phyloP scores from a whole-genome alignment of 2,888 invertebrate species.

The Orchesella flavescens region DNA sequence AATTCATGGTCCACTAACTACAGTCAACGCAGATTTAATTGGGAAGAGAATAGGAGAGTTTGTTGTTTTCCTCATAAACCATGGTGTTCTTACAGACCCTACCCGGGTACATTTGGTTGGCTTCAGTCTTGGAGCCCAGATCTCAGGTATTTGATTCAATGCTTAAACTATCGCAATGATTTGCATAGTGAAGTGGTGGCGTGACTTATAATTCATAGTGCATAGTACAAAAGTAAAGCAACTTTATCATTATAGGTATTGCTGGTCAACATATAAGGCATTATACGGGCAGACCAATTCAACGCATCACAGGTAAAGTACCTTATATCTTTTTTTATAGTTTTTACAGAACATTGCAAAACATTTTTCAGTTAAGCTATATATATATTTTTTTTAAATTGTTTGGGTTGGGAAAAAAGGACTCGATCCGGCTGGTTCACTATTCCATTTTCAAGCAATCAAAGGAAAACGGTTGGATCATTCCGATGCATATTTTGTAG shows the following conservation, averaged over 20 bases:
- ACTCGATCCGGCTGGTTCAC: slow-evolving; percentile 65
- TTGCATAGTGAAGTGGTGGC: too few relatives aligned
- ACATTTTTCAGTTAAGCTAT: too few relatives aligned
- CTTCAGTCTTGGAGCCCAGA: slow-evolving; percentile 65
- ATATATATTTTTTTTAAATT: too few relatives aligned
- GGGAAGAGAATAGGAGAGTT: slow-evolving; percentile 58
- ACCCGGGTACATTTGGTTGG: slow-evolving; percentile 66
- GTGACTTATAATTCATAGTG: too few relatives aligned
- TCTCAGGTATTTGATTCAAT: slow-evolving; percentile 33
- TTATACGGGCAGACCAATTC: slow-evolving; percentile 65
- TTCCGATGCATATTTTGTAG: slow-evolving; percentile 66
- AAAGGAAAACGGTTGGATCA: slow-evolving; percentile 66
- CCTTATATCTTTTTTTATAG: background rate
- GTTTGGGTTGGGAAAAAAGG: too few relatives aligned
- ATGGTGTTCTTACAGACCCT: slow-evolving; percentile 63
- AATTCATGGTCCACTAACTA: slow-evolving; percentile 51
- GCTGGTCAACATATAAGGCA: slow-evolving; percentile 65
- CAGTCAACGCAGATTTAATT: slow-evolving; percentile 64
- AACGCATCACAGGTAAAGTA: slow-evolving; percentile 57
- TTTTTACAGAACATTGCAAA: too few relatives aligned
- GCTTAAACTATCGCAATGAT: background rate
- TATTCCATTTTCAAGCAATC: slow-evolving; percentile 60
- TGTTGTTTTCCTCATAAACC: slow-evolving; percentile 64
- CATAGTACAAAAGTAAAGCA: too few relatives aligned
- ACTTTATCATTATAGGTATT: too few relatives aligned